Evolutionary conservation across 2,888 invertebrate genomes (phyloP).

Genomic region (Thereva nobilitata): DNA sequence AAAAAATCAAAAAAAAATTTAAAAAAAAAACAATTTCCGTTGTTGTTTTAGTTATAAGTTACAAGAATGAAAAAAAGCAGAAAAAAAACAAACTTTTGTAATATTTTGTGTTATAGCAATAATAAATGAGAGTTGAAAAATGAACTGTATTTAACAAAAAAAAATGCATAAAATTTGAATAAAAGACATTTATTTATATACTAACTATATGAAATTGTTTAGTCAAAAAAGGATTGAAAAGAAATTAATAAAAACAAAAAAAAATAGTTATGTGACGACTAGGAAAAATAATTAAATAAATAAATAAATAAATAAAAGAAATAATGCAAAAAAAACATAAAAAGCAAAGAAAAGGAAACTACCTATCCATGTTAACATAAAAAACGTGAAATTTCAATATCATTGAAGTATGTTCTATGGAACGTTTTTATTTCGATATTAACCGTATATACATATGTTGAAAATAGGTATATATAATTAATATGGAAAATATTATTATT

Average conservation of each 20-base stretch:
- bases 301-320: slow-evolving; percentile 29
- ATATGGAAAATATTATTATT: slow-evolving; percentile 42
- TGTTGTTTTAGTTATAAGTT: slow-evolving; percentile 40
- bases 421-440: slow-evolving; percentile 26
- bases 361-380: slow-evolving; percentile 58
- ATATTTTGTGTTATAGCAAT: slow-evolving; percentile 44
- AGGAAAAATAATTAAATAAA: slow-evolving; percentile 12
- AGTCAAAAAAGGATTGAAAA: slow-evolving; percentile 21
- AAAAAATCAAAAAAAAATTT: slow-evolving; percentile 42
- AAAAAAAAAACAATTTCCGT: slow-evolving; percentile 38
- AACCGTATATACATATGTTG: slow-evolving; percentile 32
- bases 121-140: slow-evolving; percentile 22
- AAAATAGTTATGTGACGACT: slow-evolving; percentile 27
- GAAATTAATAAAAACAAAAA: neutral
- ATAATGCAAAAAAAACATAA: slow-evolving; percentile 24
- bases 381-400: slow-evolving; percentile 48
- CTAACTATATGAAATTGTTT: slow-evolving; percentile 27
- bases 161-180: slow-evolving; percentile 19
- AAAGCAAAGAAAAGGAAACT: slow-evolving; percentile 47
- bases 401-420: slow-evolving; percentile 25
- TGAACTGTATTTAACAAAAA: slow-evolving; percentile 21
- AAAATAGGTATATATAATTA: slow-evolving; percentile 33
- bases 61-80: slow-evolving; percentile 32
- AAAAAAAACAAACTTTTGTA: slow-evolving; percentile 35
- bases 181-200: slow-evolving; percentile 26